Evolutionary conservation across 2,113 vertebrate genomes (phyloP), one percentile per base, ranked within the genome.

Genomic region (Brachionichthys hirsutus): DNA sequence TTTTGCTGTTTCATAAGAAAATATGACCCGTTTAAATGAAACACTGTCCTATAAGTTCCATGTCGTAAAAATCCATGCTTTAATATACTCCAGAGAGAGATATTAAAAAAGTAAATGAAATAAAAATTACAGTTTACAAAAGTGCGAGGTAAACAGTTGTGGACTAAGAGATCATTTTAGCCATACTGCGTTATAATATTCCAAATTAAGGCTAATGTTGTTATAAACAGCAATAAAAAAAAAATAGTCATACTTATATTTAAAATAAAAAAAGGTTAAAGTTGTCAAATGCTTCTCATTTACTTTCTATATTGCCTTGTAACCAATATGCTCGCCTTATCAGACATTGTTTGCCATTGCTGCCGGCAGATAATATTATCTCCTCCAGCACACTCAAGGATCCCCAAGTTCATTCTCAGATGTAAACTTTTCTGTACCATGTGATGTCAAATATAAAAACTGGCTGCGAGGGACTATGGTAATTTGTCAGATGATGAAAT

Each of bases 301-400:
- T 50, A 42, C 41, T 53, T n/a, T 22, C 17, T 38, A 5, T 44
- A 34, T 55, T 64, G 22, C 24, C 38, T 22, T 55, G 10, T 9
- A 56, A 54, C 47, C 43, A 41, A 59, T 70, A 24, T 35, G 10
- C 36, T 54, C 40, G 12, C 53, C 55, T 54, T 30, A 18, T 45
- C 35, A 22, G 14, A 18, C 18, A 1, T 44, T 53, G 47, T 55
- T 45, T 38, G 54, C 40, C 53, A 22, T 18, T 73, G 71, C 16
- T 54, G 34, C 35, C 24, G 38, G 47, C 34, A 65, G 73, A 79
- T 77, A 80, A 42, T 45, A 22, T 73, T 83, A 83, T 78, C 77
- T 69, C 0, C 43, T 43, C 13, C n/a, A n/a, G 0, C 58, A 68
- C 75, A 83, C 22, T 18, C 46, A 17, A 7, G 13, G 52, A 43